Base-by-base conservation (phyloP, 1,140 invertebrate species). In the Rhyacophila brunnea region DNA sequence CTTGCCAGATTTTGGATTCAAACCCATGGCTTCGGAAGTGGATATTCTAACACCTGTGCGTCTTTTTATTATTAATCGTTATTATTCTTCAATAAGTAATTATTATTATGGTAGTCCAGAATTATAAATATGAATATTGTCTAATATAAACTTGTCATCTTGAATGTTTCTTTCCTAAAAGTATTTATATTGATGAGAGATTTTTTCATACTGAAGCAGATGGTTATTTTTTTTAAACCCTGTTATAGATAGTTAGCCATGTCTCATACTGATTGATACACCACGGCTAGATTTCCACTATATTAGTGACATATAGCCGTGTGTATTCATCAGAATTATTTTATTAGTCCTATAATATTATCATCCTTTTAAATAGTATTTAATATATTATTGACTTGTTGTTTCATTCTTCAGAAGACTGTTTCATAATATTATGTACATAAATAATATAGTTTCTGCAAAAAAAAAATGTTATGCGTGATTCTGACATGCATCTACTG, bases 271-370 rank as follows among this genome's bases (percentile, higher is more conserved):
- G 60, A 62, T 28, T 23, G 36, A 23, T 57, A 49, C 60, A 62
- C 60, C 49, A 50, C 32, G 47, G 60, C 60, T 58, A 62, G 59
- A 65, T 65, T 59, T 65, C 64, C 64, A 62, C 64, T 65, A 65
- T 65, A 65, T 65, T 65, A 65, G 64, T 62, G 64, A 65, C 64
- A 62, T 65, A 59, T 58, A 54, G 60, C 60, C 64, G 50, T 62
- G 64, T 62, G 60, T 13, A 59, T 19, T 38, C 19, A 44, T 54
- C 56, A 57, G 52, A 23, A 43, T 46, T 52, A 49, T 61, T 40
- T 20, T 49, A 49, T 32, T 32, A 65, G 36, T 42, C 49, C 15
- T n/a, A 44, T 44, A 20, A 20, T 17, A 0, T n/a, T 6, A 17
- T 17, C 43, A 44, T 44, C 43, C 20, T 44, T 44, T 44, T n/a